These are phyloP conservation scores for Trogon surrucura DNA, from an alignment of 2,113 vertebrate species.

Conservation along the genomic window DNA sequence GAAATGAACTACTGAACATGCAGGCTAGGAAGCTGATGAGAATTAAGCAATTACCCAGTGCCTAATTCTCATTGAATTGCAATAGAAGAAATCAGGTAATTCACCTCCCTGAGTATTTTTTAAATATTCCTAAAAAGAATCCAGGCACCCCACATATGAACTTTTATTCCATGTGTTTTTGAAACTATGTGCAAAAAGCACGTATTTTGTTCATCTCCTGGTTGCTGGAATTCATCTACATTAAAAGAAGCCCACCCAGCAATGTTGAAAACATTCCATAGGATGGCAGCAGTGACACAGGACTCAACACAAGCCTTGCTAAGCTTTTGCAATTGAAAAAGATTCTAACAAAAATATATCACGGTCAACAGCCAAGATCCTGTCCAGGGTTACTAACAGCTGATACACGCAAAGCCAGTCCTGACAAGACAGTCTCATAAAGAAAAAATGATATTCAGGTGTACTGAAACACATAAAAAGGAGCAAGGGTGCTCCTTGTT, in stretches of 20 bases:
- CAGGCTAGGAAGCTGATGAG: background rate
- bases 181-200: background rate
- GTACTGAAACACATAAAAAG: background rate
- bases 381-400: slow-evolving; percentile 14
- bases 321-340: background rate
- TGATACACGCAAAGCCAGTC: slow-evolving; percentile 42
- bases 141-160: background rate
- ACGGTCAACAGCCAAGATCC: background rate
- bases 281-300: slow-evolving; percentile 73
- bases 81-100: background rate
- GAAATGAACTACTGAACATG: background rate
- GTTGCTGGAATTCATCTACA: background rate
- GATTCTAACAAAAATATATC: background rate
- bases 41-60: background rate
- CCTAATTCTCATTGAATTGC: background rate
- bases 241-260: background rate
- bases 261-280: background rate
- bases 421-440: slow-evolving; percentile 26
- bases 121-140: background rate
- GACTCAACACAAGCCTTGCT: background rate
- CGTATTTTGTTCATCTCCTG: background rate
- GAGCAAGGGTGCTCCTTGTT: slow-evolving; percentile 27
- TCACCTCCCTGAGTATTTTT: background rate
- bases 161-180: background rate
- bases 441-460: background rate